A percentile compares a stretch with the other conserved stretches of the same genome.
Evolutionary conservation across 2,113 vertebrate genomes (phyloP).

Genomic region (Pseudorectes ferrugineus): DNA sequence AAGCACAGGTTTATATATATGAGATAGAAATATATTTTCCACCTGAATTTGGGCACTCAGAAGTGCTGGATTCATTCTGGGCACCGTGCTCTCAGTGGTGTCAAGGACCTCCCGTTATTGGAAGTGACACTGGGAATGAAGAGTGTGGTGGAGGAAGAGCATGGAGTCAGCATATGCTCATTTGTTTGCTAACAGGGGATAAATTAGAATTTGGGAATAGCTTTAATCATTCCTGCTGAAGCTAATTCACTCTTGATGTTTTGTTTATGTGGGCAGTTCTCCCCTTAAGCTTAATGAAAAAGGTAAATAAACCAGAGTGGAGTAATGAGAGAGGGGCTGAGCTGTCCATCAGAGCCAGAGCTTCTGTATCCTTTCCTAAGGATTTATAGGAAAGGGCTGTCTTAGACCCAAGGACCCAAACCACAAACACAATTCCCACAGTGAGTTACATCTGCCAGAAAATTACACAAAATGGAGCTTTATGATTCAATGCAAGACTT

Average conservation of each 20-base stretch:
- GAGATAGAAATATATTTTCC: not conserved
- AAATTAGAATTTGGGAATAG: not conserved
- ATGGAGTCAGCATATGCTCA: not conserved
- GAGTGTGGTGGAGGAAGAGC: not conserved
- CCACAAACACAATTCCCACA: not conserved
- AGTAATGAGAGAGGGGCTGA: not conserved
- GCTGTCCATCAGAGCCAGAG: not conserved
- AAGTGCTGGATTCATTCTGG: not conserved
- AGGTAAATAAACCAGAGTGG: not conserved
- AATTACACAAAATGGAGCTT: not conserved
- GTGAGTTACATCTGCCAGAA: not conserved
- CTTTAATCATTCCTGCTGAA: not conserved
- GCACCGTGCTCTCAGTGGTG: not conserved
- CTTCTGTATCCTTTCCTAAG: not conserved
- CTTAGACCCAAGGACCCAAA: not conserved
- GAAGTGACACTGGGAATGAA: not conserved
- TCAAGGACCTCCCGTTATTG: not conserved
- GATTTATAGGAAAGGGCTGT: not conserved
- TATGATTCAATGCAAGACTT: not conserved
- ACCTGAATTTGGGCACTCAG: not conserved
- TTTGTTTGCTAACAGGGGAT: not conserved
- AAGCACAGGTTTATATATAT: not conserved
- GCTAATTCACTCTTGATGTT: not conserved
- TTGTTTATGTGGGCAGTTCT: not conserved
- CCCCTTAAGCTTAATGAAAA: not conserved